Evolutionary conservation across 2,113 vertebrate species (phyloP), one percentile per base, ranked within the genome.

Genomic region (Alligator mississippiensis): DNA sequence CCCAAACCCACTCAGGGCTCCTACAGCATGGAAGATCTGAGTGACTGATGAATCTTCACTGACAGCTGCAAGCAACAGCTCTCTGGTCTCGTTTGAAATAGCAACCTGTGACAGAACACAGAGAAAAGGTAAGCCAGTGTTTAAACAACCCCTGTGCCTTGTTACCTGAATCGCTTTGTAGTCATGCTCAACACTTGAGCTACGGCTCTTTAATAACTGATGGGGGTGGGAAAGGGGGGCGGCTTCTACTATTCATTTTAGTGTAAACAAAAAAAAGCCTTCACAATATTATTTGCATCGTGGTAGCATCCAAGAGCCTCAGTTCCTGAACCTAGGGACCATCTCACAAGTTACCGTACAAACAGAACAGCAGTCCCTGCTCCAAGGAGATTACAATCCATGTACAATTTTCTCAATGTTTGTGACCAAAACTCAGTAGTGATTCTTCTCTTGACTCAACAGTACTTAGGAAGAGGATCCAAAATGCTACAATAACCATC

Each of bases 11-110:
- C 97, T 98, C 34, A 99, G 98, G 0, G 99, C 98, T 57, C 98
- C 98, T 30, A 99, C 99, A 0, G 99, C 98, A 0, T 99, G 99
- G 93, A 99, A 98, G 93, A 99, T 99, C 97, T 99, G 99, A 30
- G 97, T 95, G 92, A 99, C 90, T 1, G 99, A 98, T 1, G 99
- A 99, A 92, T 99, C 99, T 96, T 99, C 99, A 8, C 99, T 99
- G 62, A 99, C 98, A 11, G 99, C 98, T 47, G 98, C 99, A 96
- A 99, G 98, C 12, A 99, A 98, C 85, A 99, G 97, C 92, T 99
- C 99, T 54, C 99, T 98, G 25, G 99, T 99, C 96, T 99, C 99
- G 58, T 99, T 99, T 57, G 98, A 99, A 93, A 99, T 96, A 4
- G 98, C 98, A 77, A 99, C 99, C 99, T 99, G 94, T 84, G 83